A percentile compares a stretch with the other conserved stretches of the same genome.
These are phyloP conservation scores for Coleophora deauratella DNA, from an alignment of 2,888 invertebrate species.

Conservation along the genomic window DNA sequence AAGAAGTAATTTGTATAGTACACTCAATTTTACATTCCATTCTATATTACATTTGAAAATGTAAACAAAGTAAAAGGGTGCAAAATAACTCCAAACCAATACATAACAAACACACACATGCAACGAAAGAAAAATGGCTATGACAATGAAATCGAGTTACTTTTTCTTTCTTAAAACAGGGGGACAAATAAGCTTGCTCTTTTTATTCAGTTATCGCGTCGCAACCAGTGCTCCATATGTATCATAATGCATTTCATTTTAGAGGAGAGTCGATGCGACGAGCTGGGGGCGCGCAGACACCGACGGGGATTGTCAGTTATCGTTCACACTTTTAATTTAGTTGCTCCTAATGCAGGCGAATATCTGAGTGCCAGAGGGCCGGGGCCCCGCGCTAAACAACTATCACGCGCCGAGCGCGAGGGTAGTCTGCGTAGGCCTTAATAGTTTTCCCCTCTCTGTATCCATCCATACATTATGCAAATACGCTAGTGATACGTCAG, in stretches of 20 bases:
- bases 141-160: conserved; percentile 26
- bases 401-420: conserved; percentile 60
- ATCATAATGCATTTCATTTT: conserved; percentile 67
- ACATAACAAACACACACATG: background rate
- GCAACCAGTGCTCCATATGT: conserved; percentile 60
- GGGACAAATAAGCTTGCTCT: conserved; percentile 49
- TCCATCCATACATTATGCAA: conserved; percentile 73
- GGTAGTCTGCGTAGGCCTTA: conserved; percentile 48
- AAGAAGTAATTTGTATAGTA: no score
- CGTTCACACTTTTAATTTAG: conserved; percentile 74
- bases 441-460: conserved; percentile 68
- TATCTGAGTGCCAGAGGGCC: conserved; percentile 47
- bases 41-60: no score
- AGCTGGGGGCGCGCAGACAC: conserved; percentile 27
- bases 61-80: no score
- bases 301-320: conserved; percentile 42
- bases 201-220: conserved; percentile 57
- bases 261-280: conserved; percentile 39
- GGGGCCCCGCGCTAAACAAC: conserved; percentile 46
- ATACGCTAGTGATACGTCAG: conserved; percentile 71
- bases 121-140: conserved; percentile 19
- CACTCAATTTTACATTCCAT: no score
- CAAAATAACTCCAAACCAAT: background rate
- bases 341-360: conserved; percentile 69
- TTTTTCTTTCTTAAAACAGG: conserved; percentile 37